Percentiles rank a stretch among this genome's conserved stretches.
Evolutionary conservation across 2,797 vertebrate species (phyloP).

Genomic region (Arrhamphus sclerolepis): DNA sequence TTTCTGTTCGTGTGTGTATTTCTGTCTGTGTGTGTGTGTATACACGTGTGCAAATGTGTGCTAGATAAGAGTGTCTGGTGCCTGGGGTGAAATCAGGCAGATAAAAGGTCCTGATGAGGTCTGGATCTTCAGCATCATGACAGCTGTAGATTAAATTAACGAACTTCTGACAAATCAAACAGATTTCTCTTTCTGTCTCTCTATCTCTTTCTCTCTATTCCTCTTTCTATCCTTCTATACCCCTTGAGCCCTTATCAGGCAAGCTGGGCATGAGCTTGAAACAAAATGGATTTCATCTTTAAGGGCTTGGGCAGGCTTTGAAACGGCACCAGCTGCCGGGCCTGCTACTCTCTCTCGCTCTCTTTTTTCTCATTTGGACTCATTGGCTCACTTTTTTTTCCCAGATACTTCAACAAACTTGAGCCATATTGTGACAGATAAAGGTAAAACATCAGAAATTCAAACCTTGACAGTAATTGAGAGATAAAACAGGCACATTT

Average conservation of each 20-base stretch:
- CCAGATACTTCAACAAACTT: constrained; percentile 91
- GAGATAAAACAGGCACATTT: constrained; percentile 80
- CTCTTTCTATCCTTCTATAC: constrained; percentile 84
- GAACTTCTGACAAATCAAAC: constrained; percentile 98
- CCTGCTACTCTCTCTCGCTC: constrained; percentile 58
- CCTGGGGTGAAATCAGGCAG: constrained; percentile 89
- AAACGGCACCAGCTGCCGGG: constrained; percentile 91
- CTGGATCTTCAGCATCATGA: constrained; percentile 93
- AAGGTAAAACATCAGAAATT: constrained; percentile 90
- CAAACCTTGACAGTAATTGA: constrained; percentile 94
- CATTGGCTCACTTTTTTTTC: constrained; percentile 74
- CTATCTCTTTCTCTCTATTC: constrained; percentile 67
- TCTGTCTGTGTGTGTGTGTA: constrained; percentile 15
- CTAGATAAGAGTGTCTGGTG: constrained; percentile 71
- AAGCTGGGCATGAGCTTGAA: constrained; percentile 89
- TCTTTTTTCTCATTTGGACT: constrained; percentile 64
- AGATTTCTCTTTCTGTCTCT: constrained; percentile 84
- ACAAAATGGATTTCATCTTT: constrained; percentile 98
- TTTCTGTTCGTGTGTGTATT: background rate
- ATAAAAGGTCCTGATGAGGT: constrained; percentile 89
- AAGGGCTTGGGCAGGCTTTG: constrained; percentile 90
- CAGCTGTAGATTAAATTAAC: constrained; percentile 99
- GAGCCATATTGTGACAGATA: constrained; percentile 96
- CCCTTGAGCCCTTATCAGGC: constrained; percentile 90
- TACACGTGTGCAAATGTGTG: constrained; percentile 23